Evolutionary conservation across 2,888 invertebrate genomes (phyloP).

Genomic region (Alcis repandata): DNA sequence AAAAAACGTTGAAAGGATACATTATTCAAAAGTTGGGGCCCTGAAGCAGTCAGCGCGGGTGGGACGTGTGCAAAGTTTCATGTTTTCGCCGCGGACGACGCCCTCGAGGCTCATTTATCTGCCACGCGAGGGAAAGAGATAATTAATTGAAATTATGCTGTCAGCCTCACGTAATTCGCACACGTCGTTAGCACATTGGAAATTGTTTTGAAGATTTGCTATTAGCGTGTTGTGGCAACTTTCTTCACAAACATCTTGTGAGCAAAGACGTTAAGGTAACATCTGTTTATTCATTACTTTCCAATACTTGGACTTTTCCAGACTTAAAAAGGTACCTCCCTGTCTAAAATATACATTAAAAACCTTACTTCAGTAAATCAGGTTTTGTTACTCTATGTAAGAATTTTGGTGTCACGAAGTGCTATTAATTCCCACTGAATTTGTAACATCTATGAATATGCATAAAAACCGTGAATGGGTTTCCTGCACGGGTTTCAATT

Average conservation of each 20-base stretch:
- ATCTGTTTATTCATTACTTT: neutral
- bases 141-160: conserved; percentile 80
- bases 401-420: neutral
- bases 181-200: conserved; percentile 52
- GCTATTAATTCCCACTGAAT: neutral
- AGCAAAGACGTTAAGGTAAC: neutral
- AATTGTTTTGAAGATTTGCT: conserved; percentile 41
- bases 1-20: conserved; percentile 72
- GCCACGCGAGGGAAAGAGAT: conserved; percentile 70
- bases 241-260: conserved; percentile 17
- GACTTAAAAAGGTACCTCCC: neutral
- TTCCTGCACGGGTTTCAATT: conserved; percentile 22
- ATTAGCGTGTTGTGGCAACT: conserved; percentile 29
- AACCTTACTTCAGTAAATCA: too few relatives aligned
- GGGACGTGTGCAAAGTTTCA: conserved; percentile 73
- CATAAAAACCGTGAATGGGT: conserved; percentile 7
- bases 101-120: conserved; percentile 76
- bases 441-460: neutral
- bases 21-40: conserved; percentile 73
- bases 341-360: too few relatives aligned
- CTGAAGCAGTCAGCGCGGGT: conserved; percentile 58
- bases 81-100: conserved; percentile 71
- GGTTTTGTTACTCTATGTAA: too few relatives aligned
- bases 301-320: neutral
- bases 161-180: conserved; percentile 63